phyloP scores from a whole-genome alignment of 2,888 invertebrate species.

The Limnephilus rhombicus region DNA sequence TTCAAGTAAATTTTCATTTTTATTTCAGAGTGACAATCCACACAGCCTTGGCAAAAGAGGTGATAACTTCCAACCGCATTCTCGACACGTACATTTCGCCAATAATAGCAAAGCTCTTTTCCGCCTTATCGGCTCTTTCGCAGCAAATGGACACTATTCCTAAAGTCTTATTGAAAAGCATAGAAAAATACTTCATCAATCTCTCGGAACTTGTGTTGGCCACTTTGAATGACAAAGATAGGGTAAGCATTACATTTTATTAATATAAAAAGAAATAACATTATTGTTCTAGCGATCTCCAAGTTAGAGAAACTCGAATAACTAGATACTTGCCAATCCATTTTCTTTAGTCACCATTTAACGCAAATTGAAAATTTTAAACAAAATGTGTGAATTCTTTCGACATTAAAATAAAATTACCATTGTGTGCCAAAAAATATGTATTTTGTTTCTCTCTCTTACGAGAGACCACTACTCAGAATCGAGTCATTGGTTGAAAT shows the following conservation, averaged over 20 bases:
- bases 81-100: slow-evolving; percentile 74
- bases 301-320: too few relatives aligned
- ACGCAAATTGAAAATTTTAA: too few relatives aligned
- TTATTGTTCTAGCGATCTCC: neutral
- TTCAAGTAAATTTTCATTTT: neutral
- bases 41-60: slow-evolving; percentile 75
- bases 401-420: too few relatives aligned
- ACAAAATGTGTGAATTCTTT: too few relatives aligned
- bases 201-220: slow-evolving; percentile 70
- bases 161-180: slow-evolving; percentile 67
- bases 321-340: too few relatives aligned
- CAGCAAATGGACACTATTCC: slow-evolving; percentile 70
- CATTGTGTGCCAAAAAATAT: too few relatives aligned
- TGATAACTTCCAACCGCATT: slow-evolving; percentile 73
- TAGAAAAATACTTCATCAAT: slow-evolving; percentile 70
- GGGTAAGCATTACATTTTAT: slow-evolving; percentile 69
- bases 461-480: too few relatives aligned
- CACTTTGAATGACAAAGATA: slow-evolving; percentile 73
- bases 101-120: slow-evolving; percentile 70
- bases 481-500: too few relatives aligned
- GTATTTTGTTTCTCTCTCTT: too few relatives aligned
- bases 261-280: neutral
- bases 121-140: slow-evolving; percentile 71
- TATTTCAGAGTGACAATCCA: slow-evolving; percentile 70
- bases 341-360: too few relatives aligned